A percentile compares a stretch with the other conserved stretches of the same genome.
Evolutionary conservation across 2,888 invertebrate species (phyloP).

Genomic region (Habroteleia sp.): DNA sequence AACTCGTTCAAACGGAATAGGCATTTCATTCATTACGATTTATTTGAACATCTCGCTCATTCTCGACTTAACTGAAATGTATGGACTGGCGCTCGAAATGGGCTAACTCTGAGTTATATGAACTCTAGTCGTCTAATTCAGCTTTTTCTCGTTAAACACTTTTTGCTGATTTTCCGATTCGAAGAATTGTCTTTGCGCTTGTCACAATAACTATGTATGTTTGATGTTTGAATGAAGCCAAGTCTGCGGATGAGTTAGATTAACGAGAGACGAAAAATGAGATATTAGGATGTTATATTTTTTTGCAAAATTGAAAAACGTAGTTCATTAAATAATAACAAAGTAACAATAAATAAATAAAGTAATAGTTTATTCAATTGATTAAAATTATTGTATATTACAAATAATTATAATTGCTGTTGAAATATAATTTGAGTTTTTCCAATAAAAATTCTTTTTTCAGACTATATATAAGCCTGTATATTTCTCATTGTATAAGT

Average conservation of each 20-base stretch:
- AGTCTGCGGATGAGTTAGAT: slow-evolving; percentile 31
- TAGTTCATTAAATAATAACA: slow-evolving; percentile 6
- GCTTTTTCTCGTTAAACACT: slow-evolving; percentile 17
- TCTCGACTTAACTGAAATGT: slow-evolving; percentile 48
- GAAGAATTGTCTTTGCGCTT: slow-evolving; percentile 14
- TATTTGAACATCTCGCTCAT: slow-evolving; percentile 25
- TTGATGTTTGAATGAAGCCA: slow-evolving; percentile 27
- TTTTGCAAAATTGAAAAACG: slow-evolving; percentile 2
- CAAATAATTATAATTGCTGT: too few species aligned
- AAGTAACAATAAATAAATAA: too few species aligned
- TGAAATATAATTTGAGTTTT: too few species aligned
- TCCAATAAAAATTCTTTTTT: too few species aligned
- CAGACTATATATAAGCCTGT: too few species aligned
- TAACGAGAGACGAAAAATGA: slow-evolving; percentile 20
- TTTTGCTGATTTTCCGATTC: slow-evolving; percentile 11
- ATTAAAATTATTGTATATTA: too few species aligned
- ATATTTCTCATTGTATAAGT: too few species aligned
- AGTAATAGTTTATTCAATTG: too few species aligned
- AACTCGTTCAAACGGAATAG: slow-evolving; percentile 36
- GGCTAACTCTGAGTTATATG: slow-evolving; percentile 49
- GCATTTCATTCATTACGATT: slow-evolving; percentile 56
- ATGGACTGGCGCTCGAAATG: slow-evolving; percentile 52
- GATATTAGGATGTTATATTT: slow-evolving; percentile 16
- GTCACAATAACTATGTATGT: slow-evolving; percentile 21
- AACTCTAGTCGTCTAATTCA: slow-evolving; percentile 10